Evolutionary conservation across 2,888 invertebrate genomes (phyloP).

Genomic region (Epistrophella euchroma): DNA sequence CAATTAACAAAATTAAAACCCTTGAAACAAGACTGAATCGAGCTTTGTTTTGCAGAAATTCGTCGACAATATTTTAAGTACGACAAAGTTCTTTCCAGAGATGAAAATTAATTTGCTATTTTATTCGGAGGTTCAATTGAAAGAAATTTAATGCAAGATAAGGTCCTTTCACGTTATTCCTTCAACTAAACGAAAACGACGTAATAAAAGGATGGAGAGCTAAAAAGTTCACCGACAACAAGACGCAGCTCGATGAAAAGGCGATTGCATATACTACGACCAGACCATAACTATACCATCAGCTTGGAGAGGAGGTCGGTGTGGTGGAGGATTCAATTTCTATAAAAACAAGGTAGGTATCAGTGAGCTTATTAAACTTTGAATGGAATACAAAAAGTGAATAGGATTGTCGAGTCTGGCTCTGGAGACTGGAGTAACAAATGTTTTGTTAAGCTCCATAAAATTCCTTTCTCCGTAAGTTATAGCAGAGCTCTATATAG

Average conservation of each 20-base stretch:
- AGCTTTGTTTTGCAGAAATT: slow-evolving; percentile 33
- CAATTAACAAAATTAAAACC: slow-evolving; percentile 66
- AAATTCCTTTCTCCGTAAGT: slow-evolving; percentile 55
- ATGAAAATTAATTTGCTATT: slow-evolving; percentile 72
- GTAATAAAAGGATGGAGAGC: slow-evolving; percentile 56
- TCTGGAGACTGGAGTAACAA: slow-evolving; percentile 59
- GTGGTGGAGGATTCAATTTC: slow-evolving; percentile 54
- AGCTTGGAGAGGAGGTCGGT: background rate
- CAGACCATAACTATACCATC: background rate
- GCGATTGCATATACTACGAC: slow-evolving; percentile 53
- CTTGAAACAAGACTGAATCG: slow-evolving; percentile 39
- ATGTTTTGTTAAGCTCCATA: slow-evolving; percentile 74
- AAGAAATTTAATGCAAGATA: slow-evolving; percentile 69
- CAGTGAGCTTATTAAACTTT: slow-evolving; percentile 74
- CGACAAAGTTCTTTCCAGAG: slow-evolving; percentile 61
- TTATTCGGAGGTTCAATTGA: slow-evolving; percentile 64
- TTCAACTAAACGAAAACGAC: slow-evolving; percentile 41
- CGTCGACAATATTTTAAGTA: slow-evolving; percentile 39
- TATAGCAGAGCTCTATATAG: slow-evolving; percentile 58
- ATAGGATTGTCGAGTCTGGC: slow-evolving; percentile 63
- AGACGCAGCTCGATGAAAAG: slow-evolving; percentile 43
- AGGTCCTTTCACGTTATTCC: slow-evolving; percentile 57
- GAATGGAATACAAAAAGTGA: slow-evolving; percentile 61
- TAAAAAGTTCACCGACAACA: slow-evolving; percentile 34
- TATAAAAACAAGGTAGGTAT: slow-evolving; percentile 74